phyloP scores from a whole-genome alignment of 2,797 vertebrate species.

The Myotis planiceps region DNA sequence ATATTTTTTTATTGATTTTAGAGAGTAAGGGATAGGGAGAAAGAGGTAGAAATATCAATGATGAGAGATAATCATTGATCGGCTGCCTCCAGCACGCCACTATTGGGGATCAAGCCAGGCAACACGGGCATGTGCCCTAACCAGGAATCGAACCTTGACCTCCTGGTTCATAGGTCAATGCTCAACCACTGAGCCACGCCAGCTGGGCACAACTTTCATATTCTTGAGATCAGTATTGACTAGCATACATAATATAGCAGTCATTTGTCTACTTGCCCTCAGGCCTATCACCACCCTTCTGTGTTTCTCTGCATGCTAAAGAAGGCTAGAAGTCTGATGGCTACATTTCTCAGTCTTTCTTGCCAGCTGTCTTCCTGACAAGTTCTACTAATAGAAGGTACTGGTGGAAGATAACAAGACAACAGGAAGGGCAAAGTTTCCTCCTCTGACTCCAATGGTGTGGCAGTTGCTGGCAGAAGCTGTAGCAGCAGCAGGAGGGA shows the following conservation, averaged over 20 bases:
- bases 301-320: not conserved
- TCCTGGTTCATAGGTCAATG: too few relatives aligned
- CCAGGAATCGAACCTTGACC: too few relatives aligned
- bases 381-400: not conserved
- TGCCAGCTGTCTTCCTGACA: not conserved
- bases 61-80: too few relatives aligned
- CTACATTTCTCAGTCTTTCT: not conserved
- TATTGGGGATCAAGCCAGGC: too few relatives aligned
- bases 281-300: not conserved
- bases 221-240: not conserved
- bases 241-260: not conserved
- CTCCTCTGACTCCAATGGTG: not conserved
- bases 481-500: not conserved
- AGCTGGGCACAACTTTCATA: not conserved
- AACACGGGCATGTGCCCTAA: too few relatives aligned
- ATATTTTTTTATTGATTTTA: too few relatives aligned
- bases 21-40: too few relatives aligned
- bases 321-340: not conserved
- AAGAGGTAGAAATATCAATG: too few relatives aligned
- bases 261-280: not conserved
- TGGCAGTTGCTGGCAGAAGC: not conserved
- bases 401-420: not conserved
- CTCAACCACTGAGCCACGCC: too few relatives aligned
- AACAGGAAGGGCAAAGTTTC: not conserved
- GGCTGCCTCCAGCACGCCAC: too few relatives aligned